Evolutionary conservation across 2,888 invertebrate species (phyloP).

Genomic region (Drosophila monieri): DNA sequence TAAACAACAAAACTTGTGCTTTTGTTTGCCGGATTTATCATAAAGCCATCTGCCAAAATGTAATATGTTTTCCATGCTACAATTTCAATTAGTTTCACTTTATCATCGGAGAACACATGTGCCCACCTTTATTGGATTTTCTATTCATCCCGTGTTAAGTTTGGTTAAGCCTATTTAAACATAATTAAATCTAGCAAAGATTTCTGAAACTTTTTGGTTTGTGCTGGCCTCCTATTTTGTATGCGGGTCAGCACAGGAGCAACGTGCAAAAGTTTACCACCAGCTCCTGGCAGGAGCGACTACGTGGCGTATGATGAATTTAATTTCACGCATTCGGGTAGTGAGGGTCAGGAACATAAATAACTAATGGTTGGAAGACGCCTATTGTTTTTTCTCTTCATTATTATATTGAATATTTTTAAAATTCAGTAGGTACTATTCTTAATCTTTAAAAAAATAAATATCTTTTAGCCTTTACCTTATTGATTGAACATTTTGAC

Average conservation of each 20-base stretch:
- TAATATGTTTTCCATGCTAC: slow-evolving; percentile 1
- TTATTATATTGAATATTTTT: neutral
- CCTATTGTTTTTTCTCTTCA: slow-evolving; percentile 26
- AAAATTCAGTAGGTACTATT: no score
- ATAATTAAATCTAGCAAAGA: slow-evolving; percentile 67
- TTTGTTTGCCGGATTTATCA: neutral
- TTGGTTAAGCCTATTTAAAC: slow-evolving; percentile 50
- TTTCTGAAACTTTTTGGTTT: slow-evolving; percentile 49
- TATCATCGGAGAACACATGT: neutral
- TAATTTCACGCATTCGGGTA: slow-evolving; percentile 36
- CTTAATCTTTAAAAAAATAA: no score
- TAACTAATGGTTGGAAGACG: slow-evolving; percentile 15
- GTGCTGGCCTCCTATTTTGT: slow-evolving; percentile 51
- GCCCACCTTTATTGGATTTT: slow-evolving; percentile 2
- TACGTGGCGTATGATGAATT: slow-evolving; percentile 67
- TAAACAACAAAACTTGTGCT: neutral
- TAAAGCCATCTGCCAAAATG: neutral
- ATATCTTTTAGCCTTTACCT: neutral
- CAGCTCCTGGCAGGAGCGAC: slow-evolving; percentile 24
- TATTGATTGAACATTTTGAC: neutral
- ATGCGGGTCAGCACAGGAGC: slow-evolving; percentile 52
- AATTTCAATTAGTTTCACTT: slow-evolving; percentile 22
- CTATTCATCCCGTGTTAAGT: slow-evolving; percentile 1
- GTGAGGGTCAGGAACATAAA: neutral
- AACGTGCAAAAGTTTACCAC: slow-evolving; percentile 53